These are phyloP conservation scores for Spodoptera frugiperda DNA, from an alignment of 1,140 invertebrate genomes.

Conservation along the genomic window DNA sequence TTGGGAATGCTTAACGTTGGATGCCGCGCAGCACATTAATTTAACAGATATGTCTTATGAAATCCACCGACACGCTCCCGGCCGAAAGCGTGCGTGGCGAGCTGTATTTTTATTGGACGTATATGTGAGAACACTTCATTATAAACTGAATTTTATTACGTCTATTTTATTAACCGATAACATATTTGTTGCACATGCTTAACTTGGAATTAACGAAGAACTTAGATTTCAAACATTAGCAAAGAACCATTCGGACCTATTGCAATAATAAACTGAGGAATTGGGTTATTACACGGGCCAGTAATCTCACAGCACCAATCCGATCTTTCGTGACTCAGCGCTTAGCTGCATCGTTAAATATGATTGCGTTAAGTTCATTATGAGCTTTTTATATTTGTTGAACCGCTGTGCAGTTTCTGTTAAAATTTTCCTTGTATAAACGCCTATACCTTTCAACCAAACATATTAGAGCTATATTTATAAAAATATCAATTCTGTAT, in stretches of 20 bases:
- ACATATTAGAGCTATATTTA: too few relatives aligned
- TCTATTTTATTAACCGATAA: neutral
- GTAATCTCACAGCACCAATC: neutral
- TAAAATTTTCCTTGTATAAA: neutral
- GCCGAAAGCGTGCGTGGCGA: conserved; percentile 13
- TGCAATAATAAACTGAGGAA: conserved; percentile 6
- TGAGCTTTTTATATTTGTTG: conserved; percentile 19
- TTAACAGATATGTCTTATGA: conserved; percentile 55
- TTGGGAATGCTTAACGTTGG: conserved; percentile 59
- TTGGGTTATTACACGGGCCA: conserved; percentile 12
- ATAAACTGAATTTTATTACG: conserved; percentile 21
- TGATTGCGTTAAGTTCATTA: neutral
- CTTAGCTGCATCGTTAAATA: neutral
- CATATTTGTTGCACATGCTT: neutral
- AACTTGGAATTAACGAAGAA: neutral
- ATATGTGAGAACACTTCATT: conserved; percentile 34
- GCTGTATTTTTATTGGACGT: conserved; percentile 31
- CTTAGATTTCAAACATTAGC: neutral
- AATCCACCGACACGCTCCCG: conserved; percentile 49
- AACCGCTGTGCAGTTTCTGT: neutral
- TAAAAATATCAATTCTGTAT: neutral
- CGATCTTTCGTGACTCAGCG: conserved; percentile 13
- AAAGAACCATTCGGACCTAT: neutral
- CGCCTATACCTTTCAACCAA: too few relatives aligned
- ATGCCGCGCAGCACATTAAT: conserved; percentile 55